These are phyloP conservation scores for Carlito syrichta DNA, from an alignment of 2,113 vertebrate species.

Conservation along the genomic window DNA sequence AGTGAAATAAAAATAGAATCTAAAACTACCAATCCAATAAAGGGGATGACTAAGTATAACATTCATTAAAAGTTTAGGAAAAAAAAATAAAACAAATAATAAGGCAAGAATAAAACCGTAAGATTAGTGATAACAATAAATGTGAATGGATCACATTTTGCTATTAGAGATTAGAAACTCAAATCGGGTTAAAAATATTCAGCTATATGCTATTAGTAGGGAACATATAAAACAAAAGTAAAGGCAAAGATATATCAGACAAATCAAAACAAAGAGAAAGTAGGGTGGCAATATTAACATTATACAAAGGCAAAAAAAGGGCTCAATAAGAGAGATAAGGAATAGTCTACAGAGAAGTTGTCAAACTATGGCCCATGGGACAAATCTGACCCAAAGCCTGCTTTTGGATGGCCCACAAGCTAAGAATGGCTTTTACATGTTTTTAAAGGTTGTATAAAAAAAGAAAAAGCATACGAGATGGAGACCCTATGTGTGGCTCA, in stretches of 20 bases:
- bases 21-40: background rate
- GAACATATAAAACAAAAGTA: background rate
- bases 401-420: background rate
- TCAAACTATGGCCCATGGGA: background rate
- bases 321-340: background rate
- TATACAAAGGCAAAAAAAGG: background rate
- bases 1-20: background rate
- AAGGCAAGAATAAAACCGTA: background rate
- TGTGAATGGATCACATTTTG: background rate
- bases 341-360: background rate
- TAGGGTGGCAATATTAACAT: background rate
- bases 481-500: background rate
- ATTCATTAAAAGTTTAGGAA: background rate
- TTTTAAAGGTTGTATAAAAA: background rate
- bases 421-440: background rate
- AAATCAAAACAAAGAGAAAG: background rate
- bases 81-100: background rate
- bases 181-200: background rate
- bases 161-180: background rate
- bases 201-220: background rate
- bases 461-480: background rate
- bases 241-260: background rate
- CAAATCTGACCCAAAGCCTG: background rate
- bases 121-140: background rate
- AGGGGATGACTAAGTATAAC: background rate